Conservation (phyloP, 2,113 vertebrate species). For the Sphyrna mokarran region DNA sequence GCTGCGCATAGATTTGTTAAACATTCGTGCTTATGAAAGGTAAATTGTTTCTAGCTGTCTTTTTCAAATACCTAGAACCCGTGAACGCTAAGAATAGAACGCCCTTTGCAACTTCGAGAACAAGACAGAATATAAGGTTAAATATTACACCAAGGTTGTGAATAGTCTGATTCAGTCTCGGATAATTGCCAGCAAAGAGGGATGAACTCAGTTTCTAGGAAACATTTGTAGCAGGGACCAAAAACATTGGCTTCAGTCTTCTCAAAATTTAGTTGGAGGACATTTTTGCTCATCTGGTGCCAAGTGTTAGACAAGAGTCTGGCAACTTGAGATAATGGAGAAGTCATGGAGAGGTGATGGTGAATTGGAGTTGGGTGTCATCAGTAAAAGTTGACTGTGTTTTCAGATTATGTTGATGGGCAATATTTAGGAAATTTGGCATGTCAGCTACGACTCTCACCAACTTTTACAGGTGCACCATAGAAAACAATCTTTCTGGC, state of each 20-base stretch:
- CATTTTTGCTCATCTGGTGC: neutral
- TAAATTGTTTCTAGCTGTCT: neutral
- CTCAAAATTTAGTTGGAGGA: neutral
- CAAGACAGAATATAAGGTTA: neutral
- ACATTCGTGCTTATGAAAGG: neutral
- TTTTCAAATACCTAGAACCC: no score
- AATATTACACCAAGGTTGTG: neutral
- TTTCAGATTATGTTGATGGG: no score
- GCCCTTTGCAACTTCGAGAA: neutral
- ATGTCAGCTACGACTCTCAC: no score
- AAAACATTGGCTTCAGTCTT: neutral
- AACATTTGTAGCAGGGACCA: neutral
- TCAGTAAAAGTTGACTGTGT: no score
- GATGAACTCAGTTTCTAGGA: neutral
- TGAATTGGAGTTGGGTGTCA: no score
- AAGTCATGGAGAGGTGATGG: no score
- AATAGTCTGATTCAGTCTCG: neutral
- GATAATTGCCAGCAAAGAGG: neutral
- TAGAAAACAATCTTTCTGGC: no score
- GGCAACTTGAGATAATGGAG: no score
- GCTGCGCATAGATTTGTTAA: neutral
- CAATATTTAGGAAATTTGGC: no score
- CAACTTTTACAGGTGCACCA: no score
- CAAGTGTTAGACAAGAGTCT: no score
- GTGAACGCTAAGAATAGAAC: neutral